These are phyloP conservation scores for Caprella mutica DNA, from an alignment of 2,888 invertebrate genomes.

Conservation along the genomic window DNA sequence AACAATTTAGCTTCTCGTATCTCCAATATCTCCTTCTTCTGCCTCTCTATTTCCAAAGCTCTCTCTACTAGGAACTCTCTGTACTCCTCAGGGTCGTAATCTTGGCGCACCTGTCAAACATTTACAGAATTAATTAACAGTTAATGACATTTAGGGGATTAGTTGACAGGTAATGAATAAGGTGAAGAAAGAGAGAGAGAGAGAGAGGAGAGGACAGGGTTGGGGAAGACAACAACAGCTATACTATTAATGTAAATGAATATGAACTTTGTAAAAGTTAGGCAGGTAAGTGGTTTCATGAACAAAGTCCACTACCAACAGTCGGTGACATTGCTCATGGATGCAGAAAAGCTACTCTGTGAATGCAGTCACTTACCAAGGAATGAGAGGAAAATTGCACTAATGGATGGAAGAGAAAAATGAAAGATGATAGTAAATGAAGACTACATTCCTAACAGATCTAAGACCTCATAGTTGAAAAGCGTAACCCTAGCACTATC, in stretches of 20 bases:
- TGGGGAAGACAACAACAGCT: neutral
- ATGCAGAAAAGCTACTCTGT: no score
- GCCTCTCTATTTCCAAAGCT: slow-evolving; percentile 55
- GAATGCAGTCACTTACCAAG: no score
- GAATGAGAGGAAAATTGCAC: no score
- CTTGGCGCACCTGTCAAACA: slow-evolving; percentile 54
- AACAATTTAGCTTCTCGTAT: slow-evolving; percentile 82
- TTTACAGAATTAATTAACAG: neutral
- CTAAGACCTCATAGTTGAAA: no score
- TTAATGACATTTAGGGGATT: neutral
- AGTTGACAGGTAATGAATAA: neutral
- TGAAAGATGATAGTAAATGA: no score
- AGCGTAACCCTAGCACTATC: no score
- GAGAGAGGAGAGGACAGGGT: slow-evolving; percentile 7
- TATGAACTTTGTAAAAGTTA: neutral
- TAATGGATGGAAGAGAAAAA: no score
- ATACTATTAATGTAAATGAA: neutral
- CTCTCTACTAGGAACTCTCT: slow-evolving; percentile 66
- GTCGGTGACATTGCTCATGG: no score
- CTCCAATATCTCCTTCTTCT: slow-evolving; percentile 64
- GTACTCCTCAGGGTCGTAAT: slow-evolving; percentile 68
- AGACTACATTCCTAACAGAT: no score
- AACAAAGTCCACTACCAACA: no score
- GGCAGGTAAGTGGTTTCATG: no score
- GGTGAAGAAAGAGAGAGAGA: neutral